Evolutionary conservation across 2,797 vertebrate genomes (phyloP), one percentile per base, ranked within the genome.

Genomic region (Cossypha heuglini): DNA sequence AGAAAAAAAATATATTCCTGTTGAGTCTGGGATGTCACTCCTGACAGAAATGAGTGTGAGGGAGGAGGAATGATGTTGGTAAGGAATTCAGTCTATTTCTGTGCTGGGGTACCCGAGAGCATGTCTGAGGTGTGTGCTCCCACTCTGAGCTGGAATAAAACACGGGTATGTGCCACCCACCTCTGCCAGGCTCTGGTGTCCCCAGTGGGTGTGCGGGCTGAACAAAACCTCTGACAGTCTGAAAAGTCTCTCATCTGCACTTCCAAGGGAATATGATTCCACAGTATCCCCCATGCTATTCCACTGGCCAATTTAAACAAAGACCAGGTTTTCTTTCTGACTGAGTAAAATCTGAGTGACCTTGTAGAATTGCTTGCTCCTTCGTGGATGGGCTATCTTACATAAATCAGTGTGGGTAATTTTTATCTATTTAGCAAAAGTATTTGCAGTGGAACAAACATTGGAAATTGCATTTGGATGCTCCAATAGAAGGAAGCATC

Each of bases 31-130:
- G 55, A 61, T 67, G 28, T 86, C 4, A 0, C 7, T 91, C 17
- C 38, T 71, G 52, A 55, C 62, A 90, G 58, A 92, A 91, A 75
- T 11, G 64, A 91, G 6, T 1, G 1, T 71, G 84, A 85, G 16
- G 46, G 22, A 76, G 46, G 28, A 77, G 51, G 61, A 89, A 80
- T 54, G 12, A 29, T 55, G 15, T 45, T 52, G 33, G 51, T 54
- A 58, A 86, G 43, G 14, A 80, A 49, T 75, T 83, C 61, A 61
- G 33, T 35, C 73, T 46, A 9, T 54, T 59, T 51, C n/a, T 66
- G 0, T 25, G 6, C 10, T 31, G 26, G 24, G 55, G 19, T 46
- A 54, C 21, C 42, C 1, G 0, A 57, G 54, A 77, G 11, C 33
- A 58, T 75, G 85, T 74, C 38, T 25, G 46, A 88, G 49, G 57